Evolutionary conservation across 1,140 invertebrate species (phyloP), one percentile per base, ranked within the genome.

Genomic region (Drosophila pseudoananassae): DNA sequence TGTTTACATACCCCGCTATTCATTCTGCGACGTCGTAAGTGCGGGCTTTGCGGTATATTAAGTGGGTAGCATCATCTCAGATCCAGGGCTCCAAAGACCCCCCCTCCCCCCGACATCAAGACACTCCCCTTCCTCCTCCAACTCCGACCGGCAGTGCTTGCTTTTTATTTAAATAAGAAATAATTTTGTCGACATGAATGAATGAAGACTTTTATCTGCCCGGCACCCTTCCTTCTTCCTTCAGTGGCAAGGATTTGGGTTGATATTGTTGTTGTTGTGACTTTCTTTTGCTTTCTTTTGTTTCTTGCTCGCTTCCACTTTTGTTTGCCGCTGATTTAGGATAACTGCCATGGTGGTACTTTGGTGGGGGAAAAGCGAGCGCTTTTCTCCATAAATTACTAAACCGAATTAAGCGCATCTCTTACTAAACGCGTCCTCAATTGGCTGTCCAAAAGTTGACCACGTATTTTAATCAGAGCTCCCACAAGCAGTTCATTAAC

Each of bases 151-250:
- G 51, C 55, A 53, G 66, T 47, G 64, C 51, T 69, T 70, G 50
- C 76, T 88, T 87, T 87, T 88, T 88, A 87, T 87, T 87, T 87
- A 88, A 87, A 87, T 87, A 88, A 88, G 83, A 87, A 87, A 87
- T 88, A 88, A 87, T 87, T 87, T 87, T 79, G 83, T 87, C 78
- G 83, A 88, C 83, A 87, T 87, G 83, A 87, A 87, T 87, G 78
- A 87, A 87, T 87, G 83, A 88, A 87, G 83, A 87, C 78, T 88
- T 87, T 87, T 88, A 88, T 88, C 83, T 87, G 78, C 61, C 61
- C 56, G 59, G 43, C 63, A 71, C 59, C 77, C 76, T 56, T 56
- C 66, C 29, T 33, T 20, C 56, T 10, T 14, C 17, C 33, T 9
- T 29, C 31, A 14, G 43, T 23, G 50, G 45, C 58, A 46, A 46